Base-by-base conservation (phyloP, 2,113 vertebrate species). In the Myodes glareolus region DNA sequence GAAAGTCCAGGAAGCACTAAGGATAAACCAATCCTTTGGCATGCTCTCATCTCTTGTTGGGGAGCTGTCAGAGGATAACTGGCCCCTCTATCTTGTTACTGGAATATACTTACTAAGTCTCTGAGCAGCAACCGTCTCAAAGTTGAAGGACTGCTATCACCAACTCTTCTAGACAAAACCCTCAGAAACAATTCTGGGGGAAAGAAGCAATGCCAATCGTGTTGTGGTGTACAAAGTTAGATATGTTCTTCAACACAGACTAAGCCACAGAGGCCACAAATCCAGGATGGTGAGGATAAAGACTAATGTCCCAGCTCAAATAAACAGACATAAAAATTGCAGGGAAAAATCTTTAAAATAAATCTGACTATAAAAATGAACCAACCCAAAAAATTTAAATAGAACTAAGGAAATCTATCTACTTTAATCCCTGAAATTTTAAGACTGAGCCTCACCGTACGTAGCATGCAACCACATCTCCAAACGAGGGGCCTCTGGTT, bases 171-270 rank as follows among this genome's bases (percentile, higher is more conserved):
- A 63, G 52, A 92, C 23, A 87, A 91, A 89, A 17, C 27, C 50
- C 55, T 75, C 31, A 77, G 29, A 93, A 67, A 63, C 72, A 95
- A 82, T 81, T 86, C 11, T 42, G 17, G 39, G 23, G 14, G 33
- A 2, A 11, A 36, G 88, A 95, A 55, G 25, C 31, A 90, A 87
- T 45, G 65, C 3, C 45, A 86, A 52, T 21, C 3, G 39, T 25
- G 39, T 50, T 82, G 92, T 76, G 58, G 16, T 95, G 90, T 73
- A 87, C 23, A 61, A 91, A 97, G 47, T 96, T 65, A 93, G 23
- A 58, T 39, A 42, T 91, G 27, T 63, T 95, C 63, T 72, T 88
- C 52, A 92, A 72, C n/a, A 88, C 31, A 90, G n/a, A 47, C 36
- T n/a, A 36, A 17, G 39, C 27, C 75, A 88, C 55, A 88, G 65